These are phyloP conservation scores for Loriculus beryllinus DNA, from an alignment of 2,797 vertebrate species.

Conservation along the genomic window DNA sequence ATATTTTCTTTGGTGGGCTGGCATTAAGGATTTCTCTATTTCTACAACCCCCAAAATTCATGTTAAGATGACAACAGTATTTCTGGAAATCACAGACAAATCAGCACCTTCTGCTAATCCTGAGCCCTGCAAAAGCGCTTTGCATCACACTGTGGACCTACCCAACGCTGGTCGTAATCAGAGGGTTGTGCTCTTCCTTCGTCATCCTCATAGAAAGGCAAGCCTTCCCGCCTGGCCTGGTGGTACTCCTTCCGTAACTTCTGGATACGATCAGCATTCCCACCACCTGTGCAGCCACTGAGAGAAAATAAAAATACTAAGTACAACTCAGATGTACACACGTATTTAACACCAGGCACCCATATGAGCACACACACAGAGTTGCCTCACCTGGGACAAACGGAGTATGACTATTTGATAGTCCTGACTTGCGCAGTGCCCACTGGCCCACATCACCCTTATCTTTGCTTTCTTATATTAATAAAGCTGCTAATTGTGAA, in stretches of 20 bases:
- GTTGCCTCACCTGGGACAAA: neutral
- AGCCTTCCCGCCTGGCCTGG: constrained; percentile 87
- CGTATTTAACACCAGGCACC: neutral
- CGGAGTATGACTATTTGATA: neutral
- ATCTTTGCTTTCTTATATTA: neutral
- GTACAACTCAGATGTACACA: neutral
- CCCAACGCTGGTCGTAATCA: constrained; percentile 84
- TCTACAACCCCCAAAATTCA: neutral
- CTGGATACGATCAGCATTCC: constrained; percentile 89
- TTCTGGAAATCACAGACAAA: neutral
- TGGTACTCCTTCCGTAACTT: constrained; percentile 91
- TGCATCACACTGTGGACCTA: constrained; percentile 59
- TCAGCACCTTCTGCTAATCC: neutral
- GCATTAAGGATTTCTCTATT: neutral
- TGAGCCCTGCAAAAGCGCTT: neutral
- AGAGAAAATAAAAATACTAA: neutral
- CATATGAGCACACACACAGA: neutral
- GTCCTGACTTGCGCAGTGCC: neutral
- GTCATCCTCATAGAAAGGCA: constrained; percentile 84
- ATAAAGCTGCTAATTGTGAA: constrained; percentile 1
- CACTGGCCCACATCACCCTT: neutral
- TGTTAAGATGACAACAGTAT: neutral
- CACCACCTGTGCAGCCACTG: constrained; percentile 68
- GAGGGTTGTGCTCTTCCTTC: constrained; percentile 77
- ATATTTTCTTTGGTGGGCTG: neutral